Base-by-base conservation (phyloP, 2,797 vertebrate species). In the Oophaga sylvatica region DNA sequence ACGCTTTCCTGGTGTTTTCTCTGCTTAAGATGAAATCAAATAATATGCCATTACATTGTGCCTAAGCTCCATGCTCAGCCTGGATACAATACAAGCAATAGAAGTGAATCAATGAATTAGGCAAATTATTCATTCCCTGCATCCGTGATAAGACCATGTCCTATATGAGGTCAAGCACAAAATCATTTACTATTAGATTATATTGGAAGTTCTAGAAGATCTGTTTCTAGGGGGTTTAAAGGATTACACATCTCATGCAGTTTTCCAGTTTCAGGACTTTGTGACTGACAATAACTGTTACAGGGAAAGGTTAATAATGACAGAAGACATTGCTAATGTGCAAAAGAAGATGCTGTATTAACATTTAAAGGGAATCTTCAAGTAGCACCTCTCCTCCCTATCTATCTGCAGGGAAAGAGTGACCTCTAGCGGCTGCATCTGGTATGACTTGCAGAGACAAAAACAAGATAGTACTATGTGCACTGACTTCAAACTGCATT, bases 291-390 rank as follows among this genome's bases (percentile, higher is more conserved):
- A 17, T 70, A 70, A 48, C 82, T 87, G 48, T 83, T 68, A 22
- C 83, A 48, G 48, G 22, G 26, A 81, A 88, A 75, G 83, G 81
- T 88, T 88, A 83, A 84, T 88, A 79, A 80, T 71, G 76, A 75
- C 84, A 77, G 17, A 85, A 76, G 68, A 56, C 80, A 19, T 20
- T 85, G 87, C 71, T 31, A 70, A 86, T 78, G 31, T 26, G 35
- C n/a, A 41, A 19, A 53, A 82, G 53, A 86, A 77, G 48, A 77
- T 20, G 15, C 12, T 6, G 13, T 60, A 3, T 53, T 29, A 60
- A 83, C 53, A 48, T 26, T 31, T 31, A 79, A 48, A 60, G 65
- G 35, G 57, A 57, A 19, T 63, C 82, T 67, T 79, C 56, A 22
- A 20, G 57, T 41, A 35, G 16, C 56, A 5, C 57, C 57, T 7